These are phyloP conservation scores for Drosophila orosa DNA, from an alignment of 1,140 invertebrate species.

Conservation along the genomic window DNA sequence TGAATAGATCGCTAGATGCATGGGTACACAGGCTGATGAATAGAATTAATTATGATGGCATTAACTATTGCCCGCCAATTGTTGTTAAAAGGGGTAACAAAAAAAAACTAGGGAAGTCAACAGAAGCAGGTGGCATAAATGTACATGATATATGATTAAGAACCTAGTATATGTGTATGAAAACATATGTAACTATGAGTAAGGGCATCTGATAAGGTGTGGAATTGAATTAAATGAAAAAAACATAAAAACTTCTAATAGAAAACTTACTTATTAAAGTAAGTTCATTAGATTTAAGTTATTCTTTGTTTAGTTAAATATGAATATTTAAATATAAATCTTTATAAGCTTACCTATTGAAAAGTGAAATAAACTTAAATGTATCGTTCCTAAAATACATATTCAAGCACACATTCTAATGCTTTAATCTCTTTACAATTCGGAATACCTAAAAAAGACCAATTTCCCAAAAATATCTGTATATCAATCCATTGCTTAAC, in stretches of 20 bases:
- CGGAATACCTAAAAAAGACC: neutral
- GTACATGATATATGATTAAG: neutral
- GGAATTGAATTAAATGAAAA: neutral
- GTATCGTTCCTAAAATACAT: neutral
- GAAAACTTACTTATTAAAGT: too few species aligned
- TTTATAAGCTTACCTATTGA: neutral
- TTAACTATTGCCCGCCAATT: constrained; percentile 17
- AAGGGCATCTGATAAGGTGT: neutral
- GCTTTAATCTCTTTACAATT: neutral
- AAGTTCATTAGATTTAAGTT: too few species aligned
- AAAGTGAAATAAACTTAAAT: neutral
- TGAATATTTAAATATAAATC: neutral
- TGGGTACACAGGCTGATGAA: constrained; percentile 20
- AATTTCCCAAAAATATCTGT: neutral
- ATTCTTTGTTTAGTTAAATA: too few species aligned
- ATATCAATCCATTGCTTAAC: neutral
- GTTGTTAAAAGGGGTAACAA: neutral
- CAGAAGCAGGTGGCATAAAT: constrained; percentile 16
- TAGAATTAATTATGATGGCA: constrained; percentile 40
- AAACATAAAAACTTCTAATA: neutral
- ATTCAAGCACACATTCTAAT: neutral
- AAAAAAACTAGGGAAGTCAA: neutral
- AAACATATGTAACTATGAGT: neutral
- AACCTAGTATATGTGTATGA: neutral
- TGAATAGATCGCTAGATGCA: constrained; percentile 34